Evolutionary conservation across 2,797 vertebrate genomes (phyloP).

Genomic region (Helarctos malayanus): DNA sequence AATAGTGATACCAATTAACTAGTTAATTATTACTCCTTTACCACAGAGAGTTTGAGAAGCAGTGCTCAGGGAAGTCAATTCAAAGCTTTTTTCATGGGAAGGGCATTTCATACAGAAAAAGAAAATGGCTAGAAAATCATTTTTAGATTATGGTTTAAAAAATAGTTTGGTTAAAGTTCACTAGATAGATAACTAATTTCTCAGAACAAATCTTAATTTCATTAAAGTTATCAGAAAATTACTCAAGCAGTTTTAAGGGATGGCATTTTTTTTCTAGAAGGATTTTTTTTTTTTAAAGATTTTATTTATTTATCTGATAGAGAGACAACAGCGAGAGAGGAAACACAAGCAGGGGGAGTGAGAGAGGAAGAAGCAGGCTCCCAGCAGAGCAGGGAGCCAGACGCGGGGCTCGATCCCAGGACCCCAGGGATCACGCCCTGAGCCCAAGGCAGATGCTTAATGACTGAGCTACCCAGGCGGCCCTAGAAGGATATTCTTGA

Average conservation of each 20-base stretch:
- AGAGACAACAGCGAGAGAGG: no score
- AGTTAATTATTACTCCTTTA: background rate
- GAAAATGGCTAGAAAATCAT: background rate
- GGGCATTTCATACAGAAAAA: background rate
- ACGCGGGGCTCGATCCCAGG: no score
- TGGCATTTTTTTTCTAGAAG: background rate
- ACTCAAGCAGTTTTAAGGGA: background rate
- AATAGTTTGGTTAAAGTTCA: background rate
- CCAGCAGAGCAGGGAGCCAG: no score
- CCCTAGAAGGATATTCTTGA: background rate
- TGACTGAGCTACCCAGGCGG: no score
- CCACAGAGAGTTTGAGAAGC: background rate
- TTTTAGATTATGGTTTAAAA: background rate
- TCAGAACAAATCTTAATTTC: conserved; percentile 30
- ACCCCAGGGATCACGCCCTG: no score
- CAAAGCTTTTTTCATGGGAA: background rate
- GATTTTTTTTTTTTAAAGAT: no score
- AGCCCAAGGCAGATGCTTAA: no score
- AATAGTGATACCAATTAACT: background rate
- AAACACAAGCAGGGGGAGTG: no score
- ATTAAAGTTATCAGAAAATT: conserved; percentile 30
- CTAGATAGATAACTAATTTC: background rate
- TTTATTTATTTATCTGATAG: no score
- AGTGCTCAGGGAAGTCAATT: background rate
- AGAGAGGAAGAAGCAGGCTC: no score